Evolutionary conservation across 1,140 invertebrate species (phyloP), one percentile per base, ranked within the genome.

Genomic region (Drosophila insularis): DNA sequence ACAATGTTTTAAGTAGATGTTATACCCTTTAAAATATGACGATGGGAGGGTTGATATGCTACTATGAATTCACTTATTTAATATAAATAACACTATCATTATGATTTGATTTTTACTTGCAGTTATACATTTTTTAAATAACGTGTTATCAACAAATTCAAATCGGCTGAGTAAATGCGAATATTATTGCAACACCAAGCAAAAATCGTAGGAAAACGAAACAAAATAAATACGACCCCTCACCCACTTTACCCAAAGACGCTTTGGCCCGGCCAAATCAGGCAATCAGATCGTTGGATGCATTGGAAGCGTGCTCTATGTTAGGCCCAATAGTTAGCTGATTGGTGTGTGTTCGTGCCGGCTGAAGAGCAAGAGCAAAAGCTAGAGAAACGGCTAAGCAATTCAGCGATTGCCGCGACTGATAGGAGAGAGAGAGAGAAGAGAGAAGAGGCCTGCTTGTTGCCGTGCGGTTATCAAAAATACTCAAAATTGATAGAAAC

Each of bases 401-500:
- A 59, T 39, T 60, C 39, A 19, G 21, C 32, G 39, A 60, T 60
- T 60, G 74, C 39, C 55, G 21, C 61, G 43, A 27, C 21, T 43
- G 17, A 17, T 58, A 58, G 55, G 32, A 56, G 76, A 82, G 70
- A 58, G 69, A 68, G 13, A 17, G 35, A 58, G 55, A 17, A 56
- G 76, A 82, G 74, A 55, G 70, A 68, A 27, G 27, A 27, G 27
- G 27, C 27, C 77, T 80, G 65, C 76, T 89, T 89, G 85, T 89
- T 89, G 78, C 74, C 70, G 78, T 80, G 87, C 54, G 86, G 89
- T 91, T 89, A 66, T 62, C 40, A 78, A 90, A 85, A 89, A 75
- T 84, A 91, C 91, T 92, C 91, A 92, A 92, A 92, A 92, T 92
- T 92, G 91, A 92, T 92, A 91, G 87, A 89, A 91, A 91, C 77